These are phyloP conservation scores for Drosophila borealis DNA, from an alignment of 2,888 invertebrate species.

Conservation along the genomic window DNA sequence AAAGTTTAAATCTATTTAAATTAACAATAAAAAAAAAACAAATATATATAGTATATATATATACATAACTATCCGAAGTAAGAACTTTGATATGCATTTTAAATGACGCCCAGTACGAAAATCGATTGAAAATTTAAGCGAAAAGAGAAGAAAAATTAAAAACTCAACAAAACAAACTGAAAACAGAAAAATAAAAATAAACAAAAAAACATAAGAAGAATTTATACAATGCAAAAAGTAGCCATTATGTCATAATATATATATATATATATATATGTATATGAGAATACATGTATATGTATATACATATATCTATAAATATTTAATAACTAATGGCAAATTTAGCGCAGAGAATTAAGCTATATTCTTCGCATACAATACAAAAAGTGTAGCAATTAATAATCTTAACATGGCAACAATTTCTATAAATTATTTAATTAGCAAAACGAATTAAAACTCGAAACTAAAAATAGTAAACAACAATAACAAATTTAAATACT, in stretches of 20 bases:
- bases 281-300: conserved; percentile 6
- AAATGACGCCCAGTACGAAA: conserved; percentile 66
- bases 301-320: conserved; percentile 39
- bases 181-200: conserved; percentile 39
- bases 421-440: conserved; percentile 53
- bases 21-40: conserved; percentile 12
- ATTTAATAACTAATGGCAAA: conserved; percentile 33
- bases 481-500: conserved; percentile 25
- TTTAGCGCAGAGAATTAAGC: conserved; percentile 29
- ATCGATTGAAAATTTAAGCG: conserved; percentile 39
- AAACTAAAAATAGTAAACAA: conserved; percentile 39
- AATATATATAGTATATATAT: neutral
- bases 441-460: conserved; percentile 44
- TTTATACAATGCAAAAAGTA: conserved; percentile 75
- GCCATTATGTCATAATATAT: conserved; percentile 57
- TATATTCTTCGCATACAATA: conserved; percentile 15
- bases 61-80: conserved; percentile 60
- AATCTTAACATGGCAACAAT: conserved; percentile 53
- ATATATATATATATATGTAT: conserved; percentile 11
- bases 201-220: conserved; percentile 55
- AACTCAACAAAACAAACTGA: neutral
- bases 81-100: conserved; percentile 79
- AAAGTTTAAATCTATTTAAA: conserved; percentile 54
- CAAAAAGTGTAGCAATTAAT: conserved; percentile 49
- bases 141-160: conserved; percentile 23